Conservation (phyloP, 2,113 vertebrate genomes). For the Synodontis membranacea region DNA sequence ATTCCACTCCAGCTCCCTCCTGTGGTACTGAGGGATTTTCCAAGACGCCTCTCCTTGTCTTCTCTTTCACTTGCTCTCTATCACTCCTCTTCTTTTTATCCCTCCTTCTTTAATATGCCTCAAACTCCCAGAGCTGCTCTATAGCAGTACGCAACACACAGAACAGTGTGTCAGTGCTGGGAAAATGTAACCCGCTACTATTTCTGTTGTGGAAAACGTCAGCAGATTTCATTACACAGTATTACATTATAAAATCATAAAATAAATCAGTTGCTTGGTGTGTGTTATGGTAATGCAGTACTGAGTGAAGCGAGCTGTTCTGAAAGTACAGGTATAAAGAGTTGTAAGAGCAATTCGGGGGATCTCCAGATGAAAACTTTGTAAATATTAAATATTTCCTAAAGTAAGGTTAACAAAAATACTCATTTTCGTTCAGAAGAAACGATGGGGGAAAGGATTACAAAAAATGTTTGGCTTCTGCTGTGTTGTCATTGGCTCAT, state of each 20-base stretch:
- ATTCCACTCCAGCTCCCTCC: background rate
- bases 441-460: background rate
- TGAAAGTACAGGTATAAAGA: background rate
- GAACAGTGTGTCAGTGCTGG: background rate
- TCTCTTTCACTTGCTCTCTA: background rate
- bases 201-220: background rate
- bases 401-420: background rate
- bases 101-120: background rate
- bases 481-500: background rate
- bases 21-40: background rate
- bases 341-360: background rate
- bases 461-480: background rate
- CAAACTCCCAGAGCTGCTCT: background rate
- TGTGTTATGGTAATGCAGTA: background rate
- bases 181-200: background rate
- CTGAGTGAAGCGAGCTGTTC: background rate
- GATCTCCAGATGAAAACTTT: background rate
- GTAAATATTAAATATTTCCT: background rate
- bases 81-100: background rate
- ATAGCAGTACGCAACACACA: background rate
- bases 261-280: background rate
- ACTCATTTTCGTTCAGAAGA: background rate
- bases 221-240: background rate
- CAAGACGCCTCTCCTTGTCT: background rate
- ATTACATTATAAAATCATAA: background rate